phyloP scores from a whole-genome alignment of 2,797 vertebrate genomes.

The Clarias fuscus region DNA sequence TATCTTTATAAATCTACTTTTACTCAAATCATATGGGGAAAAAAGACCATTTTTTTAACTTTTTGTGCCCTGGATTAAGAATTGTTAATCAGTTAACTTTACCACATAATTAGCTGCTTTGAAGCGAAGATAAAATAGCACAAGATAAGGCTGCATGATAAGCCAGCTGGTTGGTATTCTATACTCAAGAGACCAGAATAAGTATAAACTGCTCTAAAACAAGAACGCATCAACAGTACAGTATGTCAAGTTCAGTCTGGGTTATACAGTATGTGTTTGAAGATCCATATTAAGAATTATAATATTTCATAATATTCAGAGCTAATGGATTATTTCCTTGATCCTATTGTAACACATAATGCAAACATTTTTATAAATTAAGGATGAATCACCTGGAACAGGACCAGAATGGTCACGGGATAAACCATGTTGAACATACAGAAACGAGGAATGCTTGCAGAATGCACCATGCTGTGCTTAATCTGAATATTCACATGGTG shows the following conservation, averaged over 20 bases:
- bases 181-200: not conserved
- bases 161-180: not conserved
- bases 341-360: not conserved
- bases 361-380: not conserved
- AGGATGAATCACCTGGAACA: not conserved
- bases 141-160: not conserved
- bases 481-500: not conserved
- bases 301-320: not conserved
- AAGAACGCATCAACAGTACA: not conserved
- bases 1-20: not conserved
- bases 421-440: not conserved
- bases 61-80: not conserved
- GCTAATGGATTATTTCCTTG: not conserved
- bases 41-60: not conserved
- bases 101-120: constrained; percentile 13
- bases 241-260: not conserved
- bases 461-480: not conserved
- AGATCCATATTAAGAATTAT: not conserved
- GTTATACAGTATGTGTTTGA: not conserved
- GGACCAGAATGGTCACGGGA: not conserved
- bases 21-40: not conserved
- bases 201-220: not conserved
- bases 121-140: not conserved
- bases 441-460: not conserved
- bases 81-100: not conserved